Conservation (phyloP, 2,113 vertebrate species). For the Cinclus mexicanus region DNA sequence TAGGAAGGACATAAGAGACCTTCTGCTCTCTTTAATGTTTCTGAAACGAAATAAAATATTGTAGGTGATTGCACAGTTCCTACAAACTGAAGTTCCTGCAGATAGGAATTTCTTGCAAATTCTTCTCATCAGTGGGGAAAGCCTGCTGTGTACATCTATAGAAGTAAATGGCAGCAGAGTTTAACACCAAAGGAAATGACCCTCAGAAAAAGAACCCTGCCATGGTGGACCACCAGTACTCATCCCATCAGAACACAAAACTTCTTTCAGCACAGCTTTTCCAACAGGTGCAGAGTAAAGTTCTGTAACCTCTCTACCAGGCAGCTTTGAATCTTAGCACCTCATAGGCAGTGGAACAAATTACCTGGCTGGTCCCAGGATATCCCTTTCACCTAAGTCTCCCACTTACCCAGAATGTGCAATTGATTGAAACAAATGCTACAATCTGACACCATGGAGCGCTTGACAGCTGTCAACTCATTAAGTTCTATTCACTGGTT, state of each 20-base stretch:
- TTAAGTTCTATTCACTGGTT: constrained; percentile 32
- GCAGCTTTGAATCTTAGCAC: background rate
- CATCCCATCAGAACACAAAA: background rate
- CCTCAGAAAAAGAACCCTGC: background rate
- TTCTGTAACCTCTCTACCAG: background rate
- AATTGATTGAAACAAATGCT: constrained; percentile 23
- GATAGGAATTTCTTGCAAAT: background rate
- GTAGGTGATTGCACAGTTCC: background rate
- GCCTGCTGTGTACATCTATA: background rate
- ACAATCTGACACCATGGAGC: background rate
- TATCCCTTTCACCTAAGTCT: background rate
- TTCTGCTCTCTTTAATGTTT: background rate
- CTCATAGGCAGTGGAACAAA: background rate
- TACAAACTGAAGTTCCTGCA: background rate
- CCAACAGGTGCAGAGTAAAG: background rate
- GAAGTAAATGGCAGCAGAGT: background rate
- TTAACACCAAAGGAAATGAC: background rate
- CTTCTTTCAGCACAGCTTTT: background rate
- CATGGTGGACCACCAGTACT: background rate
- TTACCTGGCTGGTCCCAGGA: background rate
- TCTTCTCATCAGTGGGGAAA: background rate
- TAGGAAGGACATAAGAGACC: background rate
- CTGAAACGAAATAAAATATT: background rate
- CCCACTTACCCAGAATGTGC: background rate
- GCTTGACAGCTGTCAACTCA: constrained; percentile 41